Evolutionary conservation across 2,888 invertebrate species (phyloP), one percentile per base, ranked within the genome.

Genomic region (Ochlodes sylvanus): DNA sequence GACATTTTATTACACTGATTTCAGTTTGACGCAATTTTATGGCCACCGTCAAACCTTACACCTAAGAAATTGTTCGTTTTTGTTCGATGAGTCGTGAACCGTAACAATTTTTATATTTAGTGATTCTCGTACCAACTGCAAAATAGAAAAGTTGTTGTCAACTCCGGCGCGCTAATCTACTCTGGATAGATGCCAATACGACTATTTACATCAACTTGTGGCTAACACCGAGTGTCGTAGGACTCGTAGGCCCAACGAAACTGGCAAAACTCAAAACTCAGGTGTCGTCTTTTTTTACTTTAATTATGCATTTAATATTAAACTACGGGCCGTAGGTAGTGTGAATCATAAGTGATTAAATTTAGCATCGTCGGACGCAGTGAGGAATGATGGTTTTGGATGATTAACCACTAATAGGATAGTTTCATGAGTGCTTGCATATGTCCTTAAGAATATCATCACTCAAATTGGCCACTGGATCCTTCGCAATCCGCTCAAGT

Each of bases 181-280:
- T 56, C 70, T 77, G 75, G 76, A 67, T 17, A 27, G 17, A 19
- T 61, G 77, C 75, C 76, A 77, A 70, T 21, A 68, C 61, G 3
- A 68, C 68, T 68, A 64, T 44, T n/a, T 54, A 60, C 10, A 58
- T 44, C 32, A 60, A 64, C 19, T 47, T 63, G 9, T 27, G 12
- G n/a, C 27, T 38, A 34, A 38, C 57, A 21, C 27, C 56, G 38
- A 10, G 3, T 50, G 34, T 57, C 19, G 17, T 32, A 17, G 27
- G 21, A 17, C 42, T 57, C 19, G 17, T 32, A 17, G 27, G 21
- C 17, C 42, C 21, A 52, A 21, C 27, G 21, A 21, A 52, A 0
- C 5, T 47, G 38, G 38, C 38, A 38, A 17, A 5, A 27, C 27
- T 2, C 2, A 50, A 32, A 34, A n/a, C 32, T 21, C 19, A 56